phyloP scores from a whole-genome alignment of 2,113 vertebrate species.

The Diphyllodes magnificus region DNA sequence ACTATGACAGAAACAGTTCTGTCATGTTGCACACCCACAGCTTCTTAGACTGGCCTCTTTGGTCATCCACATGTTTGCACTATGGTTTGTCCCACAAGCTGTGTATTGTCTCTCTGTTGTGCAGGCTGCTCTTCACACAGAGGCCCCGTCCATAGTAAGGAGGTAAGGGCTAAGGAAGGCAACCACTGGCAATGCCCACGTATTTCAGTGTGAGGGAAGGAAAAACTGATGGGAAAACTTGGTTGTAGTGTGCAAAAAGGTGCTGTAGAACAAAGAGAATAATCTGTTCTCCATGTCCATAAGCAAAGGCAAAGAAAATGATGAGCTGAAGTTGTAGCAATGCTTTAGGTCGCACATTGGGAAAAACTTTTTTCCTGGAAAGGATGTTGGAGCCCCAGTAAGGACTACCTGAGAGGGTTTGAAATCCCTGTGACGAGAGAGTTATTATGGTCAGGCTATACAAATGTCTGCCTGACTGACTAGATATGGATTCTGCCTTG shows the following conservation, averaged over 20 bases:
- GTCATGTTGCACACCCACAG: neutral
- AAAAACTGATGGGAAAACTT: neutral
- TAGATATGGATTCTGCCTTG: neutral
- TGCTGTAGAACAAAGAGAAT: neutral
- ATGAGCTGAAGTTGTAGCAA: neutral
- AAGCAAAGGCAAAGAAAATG: neutral
- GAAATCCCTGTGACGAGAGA: neutral
- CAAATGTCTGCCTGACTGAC: neutral
- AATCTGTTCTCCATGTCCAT: neutral
- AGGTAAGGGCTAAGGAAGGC: neutral
- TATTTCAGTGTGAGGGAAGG: neutral
- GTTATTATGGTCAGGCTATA: neutral
- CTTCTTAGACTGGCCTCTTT: neutral
- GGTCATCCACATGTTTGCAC: neutral
- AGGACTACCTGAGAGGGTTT: neutral
- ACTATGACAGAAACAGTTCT: neutral
- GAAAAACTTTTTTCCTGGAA: neutral
- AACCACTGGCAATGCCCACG: accelerated
- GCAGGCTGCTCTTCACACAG: neutral
- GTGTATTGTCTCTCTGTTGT: neutral
- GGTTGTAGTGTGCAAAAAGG: neutral
- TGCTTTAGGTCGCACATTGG: neutral
- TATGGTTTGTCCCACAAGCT: neutral
- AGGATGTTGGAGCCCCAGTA: neutral
- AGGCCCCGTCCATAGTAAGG: neutral